Base-by-base conservation (phyloP, 92 coral and sea anemone genomes). In the Scolanthus callimorphus region DNA sequence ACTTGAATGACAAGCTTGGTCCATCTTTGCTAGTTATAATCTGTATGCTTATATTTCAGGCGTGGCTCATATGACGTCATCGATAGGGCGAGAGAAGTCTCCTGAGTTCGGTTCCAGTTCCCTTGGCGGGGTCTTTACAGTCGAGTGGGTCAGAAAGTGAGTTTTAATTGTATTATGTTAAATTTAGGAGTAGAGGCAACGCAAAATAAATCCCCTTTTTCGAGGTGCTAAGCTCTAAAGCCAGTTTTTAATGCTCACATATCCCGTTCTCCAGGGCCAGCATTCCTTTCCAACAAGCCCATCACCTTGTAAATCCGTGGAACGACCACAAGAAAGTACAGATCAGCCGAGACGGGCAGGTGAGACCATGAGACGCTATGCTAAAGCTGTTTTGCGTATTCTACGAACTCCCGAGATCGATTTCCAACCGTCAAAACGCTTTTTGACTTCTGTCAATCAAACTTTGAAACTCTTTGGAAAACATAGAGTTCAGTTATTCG, bases 301-400 rank as follows among this genome's bases (percentile, higher is more conserved):
- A 92, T 49, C 98, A 92, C 54, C 65, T 92, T 17, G 81, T 89
- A 13, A 92, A 92, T 57, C 98, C 98, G 8, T 92, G 98, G 98
- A 92, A 92, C 46, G 98, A 92, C 30, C 76, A 92, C 74, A 92
- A 92, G 77, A 92, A 92, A 55, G 98, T 92, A 31, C 98, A 92
- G 63, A 92, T 92, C 67, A 92, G 98, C 56, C 85, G 98, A 11
- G 98, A 92, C 64, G 98, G 98, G 0, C 98, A 92, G 98, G 98
- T 92, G 30, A 62, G 65, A 4, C 19, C n/a, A 6, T 34, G 8
- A 34, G 15, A n/a, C n/a, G n/a, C n/a, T n/a, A n/a, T n/a, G n/a
- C n/a, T n/a, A n/a, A n/a, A n/a, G n/a, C n/a, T n/a, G n/a, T n/a
- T n/a, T n/a, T n/a, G n/a, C n/a, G n/a, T n/a, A n/a, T n/a, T n/a